Evolutionary conservation across 2,797 vertebrate species (phyloP).

Genomic region (Takifugu rubripes): DNA sequence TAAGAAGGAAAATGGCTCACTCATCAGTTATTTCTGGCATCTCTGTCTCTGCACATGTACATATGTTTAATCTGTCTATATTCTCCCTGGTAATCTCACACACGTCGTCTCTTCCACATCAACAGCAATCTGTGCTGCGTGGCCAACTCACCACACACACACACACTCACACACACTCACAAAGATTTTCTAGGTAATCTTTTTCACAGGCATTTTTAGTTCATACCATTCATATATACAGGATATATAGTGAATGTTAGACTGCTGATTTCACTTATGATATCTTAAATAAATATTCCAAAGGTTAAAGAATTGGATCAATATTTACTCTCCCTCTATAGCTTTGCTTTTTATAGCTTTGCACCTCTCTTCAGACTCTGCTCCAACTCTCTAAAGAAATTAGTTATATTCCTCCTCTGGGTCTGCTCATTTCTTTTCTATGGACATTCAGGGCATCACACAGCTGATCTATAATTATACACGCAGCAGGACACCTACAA

Average conservation of each 20-base stretch:
- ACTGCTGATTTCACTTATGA: constrained; percentile 13
- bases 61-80: constrained; percentile 26
- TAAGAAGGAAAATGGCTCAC: no score
- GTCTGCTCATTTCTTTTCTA: constrained; percentile 29
- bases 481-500: constrained; percentile 46
- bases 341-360: background rate
- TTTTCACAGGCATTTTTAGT: no score
- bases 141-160: no score
- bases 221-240: no score
- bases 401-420: constrained; percentile 36
- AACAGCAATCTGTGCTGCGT: constrained; percentile 3
- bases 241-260: constrained; percentile 15
- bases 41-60: background rate
- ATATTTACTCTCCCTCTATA: background rate
- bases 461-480: constrained; percentile 61
- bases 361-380: background rate
- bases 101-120: constrained; percentile 31
- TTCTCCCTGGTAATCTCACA: constrained; percentile 23
- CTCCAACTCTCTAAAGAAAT: constrained; percentile 26
- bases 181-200: background rate
- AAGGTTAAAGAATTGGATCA: no score
- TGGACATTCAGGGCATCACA: constrained; percentile 36
- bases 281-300: background rate
- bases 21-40: constrained; percentile 22
- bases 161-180: background rate